Conservation (phyloP, 2,888 invertebrate genomes). For the Smittia sp. region DNA sequence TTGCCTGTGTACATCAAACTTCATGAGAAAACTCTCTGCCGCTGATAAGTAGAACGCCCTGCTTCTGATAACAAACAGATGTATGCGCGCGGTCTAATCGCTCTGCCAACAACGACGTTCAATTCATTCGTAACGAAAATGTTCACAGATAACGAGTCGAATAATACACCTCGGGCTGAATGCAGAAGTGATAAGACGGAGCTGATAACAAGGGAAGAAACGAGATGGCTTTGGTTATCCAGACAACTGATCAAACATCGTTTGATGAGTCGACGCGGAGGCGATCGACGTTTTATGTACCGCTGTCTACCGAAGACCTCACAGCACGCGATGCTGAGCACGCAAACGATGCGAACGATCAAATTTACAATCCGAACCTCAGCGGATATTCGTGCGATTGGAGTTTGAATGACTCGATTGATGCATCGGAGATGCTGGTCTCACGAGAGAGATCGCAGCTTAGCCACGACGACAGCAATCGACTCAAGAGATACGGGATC, state of each 20-base stretch:
- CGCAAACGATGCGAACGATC: conserved; percentile 12
- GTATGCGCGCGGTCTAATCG: conserved; percentile 3
- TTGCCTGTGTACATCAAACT: conserved; percentile 17
- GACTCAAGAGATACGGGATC: conserved; percentile 52
- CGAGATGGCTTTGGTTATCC: conserved; percentile 20
- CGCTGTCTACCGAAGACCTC: conserved; percentile 55
- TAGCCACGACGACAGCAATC: conserved; percentile 40
- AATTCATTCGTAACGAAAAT: conserved; percentile 2
- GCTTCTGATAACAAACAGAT: conserved; percentile 27
- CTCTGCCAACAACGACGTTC: not conserved
- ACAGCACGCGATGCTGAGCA: conserved; percentile 10
- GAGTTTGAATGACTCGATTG: conserved; percentile 46
- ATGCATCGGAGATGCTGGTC: conserved; percentile 22
- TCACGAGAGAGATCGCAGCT: conserved; percentile 26
- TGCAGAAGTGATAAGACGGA: conserved; percentile 29
- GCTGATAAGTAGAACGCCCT: conserved; percentile 4
- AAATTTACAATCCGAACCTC: conserved; percentile 43
- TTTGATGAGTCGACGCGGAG: conserved; percentile 57
- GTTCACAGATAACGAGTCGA: conserved; percentile 27
- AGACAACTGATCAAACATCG: conserved; percentile 40
- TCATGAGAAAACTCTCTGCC: not conserved
- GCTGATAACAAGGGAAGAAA: not conserved
- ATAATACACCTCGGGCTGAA: not conserved
- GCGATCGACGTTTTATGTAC: conserved; percentile 73
- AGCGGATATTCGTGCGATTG: conserved; percentile 52